Percentiles rank a stretch among this genome's conserved stretches.
Evolutionary conservation across 2,888 invertebrate species (phyloP).

Genomic region (Diplolepis rosae): DNA sequence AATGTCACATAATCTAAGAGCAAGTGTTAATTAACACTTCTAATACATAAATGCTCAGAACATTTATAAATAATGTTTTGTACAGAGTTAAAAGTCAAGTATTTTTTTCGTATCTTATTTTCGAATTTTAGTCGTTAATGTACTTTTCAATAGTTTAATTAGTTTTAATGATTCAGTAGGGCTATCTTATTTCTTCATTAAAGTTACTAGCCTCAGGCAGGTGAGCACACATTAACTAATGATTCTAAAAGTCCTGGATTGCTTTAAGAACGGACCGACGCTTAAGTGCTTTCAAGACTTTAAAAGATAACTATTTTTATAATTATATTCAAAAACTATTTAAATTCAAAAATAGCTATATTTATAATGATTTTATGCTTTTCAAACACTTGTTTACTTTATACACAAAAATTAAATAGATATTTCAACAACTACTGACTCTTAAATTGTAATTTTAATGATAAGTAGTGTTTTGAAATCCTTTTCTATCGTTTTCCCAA

Average conservation of each 20-base stretch:
- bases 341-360: background rate
- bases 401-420: too few relatives aligned
- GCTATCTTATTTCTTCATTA: constrained; percentile 62
- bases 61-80: background rate
- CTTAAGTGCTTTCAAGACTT: background rate
- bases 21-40: constrained; percentile 21
- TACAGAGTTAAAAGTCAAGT: background rate
- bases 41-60: constrained; percentile 2
- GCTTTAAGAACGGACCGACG: background rate
- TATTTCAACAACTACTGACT: too few relatives aligned
- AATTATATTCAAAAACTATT: background rate
- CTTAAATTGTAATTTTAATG: too few relatives aligned
- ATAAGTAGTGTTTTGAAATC: too few relatives aligned
- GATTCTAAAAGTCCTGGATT: constrained; percentile 1
- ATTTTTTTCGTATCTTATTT: background rate
- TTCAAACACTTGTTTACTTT: too few relatives aligned
- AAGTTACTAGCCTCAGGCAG: constrained; percentile 44
- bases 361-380: too few relatives aligned
- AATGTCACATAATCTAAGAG: constrained; percentile 9
- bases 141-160: constrained; percentile 31
- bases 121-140: constrained; percentile 27
- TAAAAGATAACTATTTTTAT: background rate
- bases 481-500: too few relatives aligned
- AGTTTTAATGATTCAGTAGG: constrained; percentile 54
- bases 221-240: constrained; percentile 32